Evolutionary conservation across 2,797 vertebrate species (phyloP).

Genomic region (Octomys mimax): DNA sequence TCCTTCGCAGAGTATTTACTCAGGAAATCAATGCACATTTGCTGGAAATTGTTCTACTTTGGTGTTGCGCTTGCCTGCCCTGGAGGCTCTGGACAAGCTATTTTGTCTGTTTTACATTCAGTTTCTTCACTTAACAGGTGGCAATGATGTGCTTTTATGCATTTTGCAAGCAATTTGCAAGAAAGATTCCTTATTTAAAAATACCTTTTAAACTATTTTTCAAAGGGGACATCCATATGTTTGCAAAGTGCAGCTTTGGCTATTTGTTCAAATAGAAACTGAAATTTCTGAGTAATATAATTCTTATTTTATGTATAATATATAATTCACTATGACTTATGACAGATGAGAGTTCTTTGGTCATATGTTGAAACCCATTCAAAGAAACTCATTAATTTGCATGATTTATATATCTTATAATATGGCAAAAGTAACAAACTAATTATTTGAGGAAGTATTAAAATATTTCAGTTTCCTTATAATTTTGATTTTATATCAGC

Average conservation of each 20-base stretch:
- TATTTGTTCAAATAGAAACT: slow-evolving; percentile 15
- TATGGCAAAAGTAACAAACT: slow-evolving; percentile 70
- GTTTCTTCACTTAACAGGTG: slow-evolving; percentile 45
- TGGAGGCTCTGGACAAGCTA: not conserved
- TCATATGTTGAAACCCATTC: slow-evolving; percentile 79
- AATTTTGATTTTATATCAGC: slow-evolving; percentile 87
- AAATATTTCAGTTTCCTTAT: slow-evolving; percentile 88
- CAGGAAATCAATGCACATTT: slow-evolving; percentile 19
- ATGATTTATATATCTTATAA: slow-evolving; percentile 86
- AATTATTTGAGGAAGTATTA: slow-evolving; percentile 81
- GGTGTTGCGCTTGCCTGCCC: not conserved
- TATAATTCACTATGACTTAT: slow-evolving; percentile 83
- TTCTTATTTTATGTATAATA: slow-evolving; percentile 69
- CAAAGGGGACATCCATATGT: not conserved
- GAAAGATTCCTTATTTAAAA: slow-evolving; percentile 26
- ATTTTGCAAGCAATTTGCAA: not conserved
- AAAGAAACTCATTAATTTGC: slow-evolving; percentile 82
- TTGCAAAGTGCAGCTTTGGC: not conserved
- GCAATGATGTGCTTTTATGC: not conserved
- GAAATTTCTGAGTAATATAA: slow-evolving; percentile 79
- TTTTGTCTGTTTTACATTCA: slow-evolving; percentile 14
- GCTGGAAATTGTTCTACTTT: not conserved
- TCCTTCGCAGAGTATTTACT: not conserved
- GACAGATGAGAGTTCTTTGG: slow-evolving; percentile 81
- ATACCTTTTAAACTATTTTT: not conserved